phyloP scores from a whole-genome alignment of 1,140 invertebrate species.

The Rhagoletis zephyria region DNA sequence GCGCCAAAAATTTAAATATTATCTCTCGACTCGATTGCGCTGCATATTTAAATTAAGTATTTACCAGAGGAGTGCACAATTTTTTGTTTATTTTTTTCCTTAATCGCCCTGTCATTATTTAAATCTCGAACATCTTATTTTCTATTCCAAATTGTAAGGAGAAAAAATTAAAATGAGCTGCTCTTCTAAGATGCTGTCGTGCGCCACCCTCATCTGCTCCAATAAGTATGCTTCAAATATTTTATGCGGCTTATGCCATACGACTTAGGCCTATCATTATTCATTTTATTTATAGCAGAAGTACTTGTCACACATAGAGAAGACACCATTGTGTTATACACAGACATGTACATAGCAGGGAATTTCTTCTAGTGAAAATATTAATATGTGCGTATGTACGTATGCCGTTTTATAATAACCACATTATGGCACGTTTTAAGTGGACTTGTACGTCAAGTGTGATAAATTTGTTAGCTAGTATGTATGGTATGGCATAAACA shows the following conservation, averaged over 20 bases:
- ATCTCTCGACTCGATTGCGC: too few species aligned
- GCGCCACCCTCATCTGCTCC: background rate
- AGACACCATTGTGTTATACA: constrained; percentile 19
- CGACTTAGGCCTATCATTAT: constrained; percentile 25
- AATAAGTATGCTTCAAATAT: constrained; percentile 18
- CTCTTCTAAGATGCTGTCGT: background rate
- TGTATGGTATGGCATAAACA: constrained; percentile 1
- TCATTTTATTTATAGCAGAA: background rate
- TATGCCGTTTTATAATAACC: constrained; percentile 43
- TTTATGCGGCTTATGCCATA: background rate
- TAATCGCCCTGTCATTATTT: too few species aligned
- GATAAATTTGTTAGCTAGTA: constrained; percentile 32
- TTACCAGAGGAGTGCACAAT: too few species aligned
- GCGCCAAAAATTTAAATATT: too few species aligned
- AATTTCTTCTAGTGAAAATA: background rate
- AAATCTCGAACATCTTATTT: too few species aligned
- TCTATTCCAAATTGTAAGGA: too few species aligned
- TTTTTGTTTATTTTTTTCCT: too few species aligned
- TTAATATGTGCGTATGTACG: background rate
- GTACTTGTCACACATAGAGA: constrained; percentile 19
- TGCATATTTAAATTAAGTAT: too few species aligned
- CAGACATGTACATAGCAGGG: background rate
- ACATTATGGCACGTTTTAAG: constrained; percentile 14
- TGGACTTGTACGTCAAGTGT: background rate
- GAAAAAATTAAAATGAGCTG: too few species aligned